phyloP scores from a whole-genome alignment of 2,797 vertebrate species.

The Parauchenoglanis punctatus region DNA sequence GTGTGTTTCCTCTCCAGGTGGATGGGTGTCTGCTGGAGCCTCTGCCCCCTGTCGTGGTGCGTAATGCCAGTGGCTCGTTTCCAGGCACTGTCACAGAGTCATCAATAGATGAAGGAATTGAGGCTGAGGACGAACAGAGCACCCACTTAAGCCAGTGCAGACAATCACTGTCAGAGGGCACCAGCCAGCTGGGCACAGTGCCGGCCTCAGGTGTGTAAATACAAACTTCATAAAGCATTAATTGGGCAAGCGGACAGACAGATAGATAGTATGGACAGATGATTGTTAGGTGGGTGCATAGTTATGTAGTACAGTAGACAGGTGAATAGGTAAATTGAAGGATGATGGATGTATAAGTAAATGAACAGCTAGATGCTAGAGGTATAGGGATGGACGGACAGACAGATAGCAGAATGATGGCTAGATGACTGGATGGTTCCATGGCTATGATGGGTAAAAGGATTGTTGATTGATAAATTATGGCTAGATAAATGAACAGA shows the following conservation, averaged over 20 bases:
- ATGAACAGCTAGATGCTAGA: not conserved
- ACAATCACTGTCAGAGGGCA: constrained; percentile 94
- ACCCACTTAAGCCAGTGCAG: constrained; percentile 86
- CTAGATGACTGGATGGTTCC: not conserved
- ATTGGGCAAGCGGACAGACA: not conserved
- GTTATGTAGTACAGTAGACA: not conserved
- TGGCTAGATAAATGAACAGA: not conserved
- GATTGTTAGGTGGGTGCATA: not conserved
- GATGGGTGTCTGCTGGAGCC: constrained; percentile 95
- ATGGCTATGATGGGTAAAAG: not conserved
- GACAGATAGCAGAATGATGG: no score
- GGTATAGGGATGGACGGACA: not conserved
- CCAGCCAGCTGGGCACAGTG: constrained; percentile 82
- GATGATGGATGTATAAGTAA: not conserved
- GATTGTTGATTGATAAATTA: not conserved
- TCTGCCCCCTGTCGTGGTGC: constrained; percentile 78
- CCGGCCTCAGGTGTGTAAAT: constrained; percentile 82
- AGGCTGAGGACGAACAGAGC: constrained; percentile 85
- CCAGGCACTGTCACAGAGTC: constrained; percentile 96
- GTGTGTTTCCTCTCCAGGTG: constrained; percentile 72
- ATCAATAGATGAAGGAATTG: constrained; percentile 94
- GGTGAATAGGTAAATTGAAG: not conserved
- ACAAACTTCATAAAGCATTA: not conserved
- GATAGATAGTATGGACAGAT: not conserved
- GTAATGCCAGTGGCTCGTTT: constrained; percentile 90